Base-by-base conservation (phyloP, 2,888 invertebrate genomes). In the Chloroclystis v-ata region DNA sequence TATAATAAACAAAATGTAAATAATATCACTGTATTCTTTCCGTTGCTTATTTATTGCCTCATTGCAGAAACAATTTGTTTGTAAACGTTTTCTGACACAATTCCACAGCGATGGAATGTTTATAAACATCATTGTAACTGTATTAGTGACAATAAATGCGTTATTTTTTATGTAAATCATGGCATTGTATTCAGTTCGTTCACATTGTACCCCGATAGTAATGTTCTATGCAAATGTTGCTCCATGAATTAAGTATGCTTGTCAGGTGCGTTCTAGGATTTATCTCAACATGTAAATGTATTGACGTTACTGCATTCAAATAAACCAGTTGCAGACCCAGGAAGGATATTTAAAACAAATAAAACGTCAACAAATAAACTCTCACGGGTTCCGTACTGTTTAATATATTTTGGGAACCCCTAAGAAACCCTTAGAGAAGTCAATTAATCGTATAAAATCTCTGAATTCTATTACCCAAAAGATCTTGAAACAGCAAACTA, bases 101-200 rank as follows among this genome's bases (percentile, higher is more conserved):
- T 48, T 56, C 30, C 50, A 47, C 48, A 49, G 33, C 38, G 46
- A 43, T 26, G 28, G 12, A 41, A 43, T 58, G 62, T 71, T 71
- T 65, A 65, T 58, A 67, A 65, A 67, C 63, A 67, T 48, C 59
- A 59, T 60, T 61, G 59, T 63, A 61, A 66, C 64, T 52, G 59
- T 56, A 52, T 56, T 60, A 64, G 51, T 53, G 52, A 54, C 56
- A 63, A 59, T 60, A 61, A 63, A 60, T 61, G 61, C 57, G 47
- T 60, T 62, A 65, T 69, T 69, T 67, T 69, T 67, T 65, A 73
- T 73, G 71, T 70, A 69, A 75, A 78, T 73, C 49, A 53, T 40
- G 54, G 65, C 70, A 74, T 75, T 78, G 75, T 78, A 51, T 57
- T 10, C 62, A 65, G 78, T 74, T 77, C 76, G 63, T 75, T 78